phyloP scores from a whole-genome alignment of 2,888 invertebrate species.

The Selenia dentaria region DNA sequence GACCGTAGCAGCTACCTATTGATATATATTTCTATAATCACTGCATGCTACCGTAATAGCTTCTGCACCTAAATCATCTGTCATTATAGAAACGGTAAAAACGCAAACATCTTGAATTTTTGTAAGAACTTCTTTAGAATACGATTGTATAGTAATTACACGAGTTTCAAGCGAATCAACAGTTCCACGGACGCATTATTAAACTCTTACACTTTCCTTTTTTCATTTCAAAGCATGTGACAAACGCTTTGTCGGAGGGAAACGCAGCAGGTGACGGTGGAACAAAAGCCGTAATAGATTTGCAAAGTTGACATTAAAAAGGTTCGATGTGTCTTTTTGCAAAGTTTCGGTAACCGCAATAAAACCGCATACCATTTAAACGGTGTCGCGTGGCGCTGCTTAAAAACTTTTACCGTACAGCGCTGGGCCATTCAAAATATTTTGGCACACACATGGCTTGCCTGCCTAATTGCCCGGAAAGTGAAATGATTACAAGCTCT shows the following conservation, averaged over 20 bases:
- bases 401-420: slow-evolving; percentile 62
- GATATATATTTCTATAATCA: slow-evolving; percentile 25
- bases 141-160: slow-evolving; percentile 10
- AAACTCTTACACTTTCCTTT: slow-evolving; percentile 42
- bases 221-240: slow-evolving; percentile 43
- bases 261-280: slow-evolving; percentile 59
- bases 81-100: slow-evolving; percentile 30
- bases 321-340: slow-evolving; percentile 49
- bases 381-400: slow-evolving; percentile 65
- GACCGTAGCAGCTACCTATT: slow-evolving; percentile 40
- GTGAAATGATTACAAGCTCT: slow-evolving; percentile 28
- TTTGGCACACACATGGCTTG: slow-evolving; percentile 56
- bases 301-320: slow-evolving; percentile 60
- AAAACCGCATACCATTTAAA: slow-evolving; percentile 69
- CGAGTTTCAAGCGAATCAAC: slow-evolving; percentile 10
- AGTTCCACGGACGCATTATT: slow-evolving; percentile 16
- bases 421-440: slow-evolving; percentile 50
- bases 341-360: slow-evolving; percentile 72
- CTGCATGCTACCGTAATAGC: slow-evolving; percentile 32
- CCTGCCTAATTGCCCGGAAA: slow-evolving; percentile 50
- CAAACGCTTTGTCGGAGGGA: slow-evolving; percentile 39
- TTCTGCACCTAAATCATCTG: slow-evolving; percentile 11
- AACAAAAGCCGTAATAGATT: slow-evolving; percentile 70
- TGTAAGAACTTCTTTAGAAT: slow-evolving; percentile 13
- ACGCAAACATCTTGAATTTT: slow-evolving; percentile 14